Conservation (phyloP, 1,140 invertebrate genomes). For the Tetramorium alpestre region DNA sequence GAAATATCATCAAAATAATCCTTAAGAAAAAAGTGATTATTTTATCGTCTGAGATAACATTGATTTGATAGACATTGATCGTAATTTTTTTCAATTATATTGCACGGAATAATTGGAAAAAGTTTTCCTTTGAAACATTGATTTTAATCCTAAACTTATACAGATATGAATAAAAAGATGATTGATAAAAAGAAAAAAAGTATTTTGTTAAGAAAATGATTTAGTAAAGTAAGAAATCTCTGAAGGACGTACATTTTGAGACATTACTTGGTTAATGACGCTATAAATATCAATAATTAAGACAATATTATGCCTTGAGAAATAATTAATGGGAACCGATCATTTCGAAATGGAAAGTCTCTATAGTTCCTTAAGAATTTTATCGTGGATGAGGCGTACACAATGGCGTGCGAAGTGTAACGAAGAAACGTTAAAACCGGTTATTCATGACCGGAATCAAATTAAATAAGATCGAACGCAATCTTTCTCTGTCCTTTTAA, state of each 20-base stretch:
- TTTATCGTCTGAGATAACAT: not conserved
- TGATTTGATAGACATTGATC: not conserved
- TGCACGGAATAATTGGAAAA: not conserved
- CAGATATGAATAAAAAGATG: not conserved
- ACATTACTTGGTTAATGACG: not conserved
- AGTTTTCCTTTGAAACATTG: not conserved
- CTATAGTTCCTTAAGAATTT: conserved; percentile 24
- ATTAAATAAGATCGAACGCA: conserved; percentile 38
- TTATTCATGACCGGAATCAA: conserved; percentile 35
- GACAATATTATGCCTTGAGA: not conserved
- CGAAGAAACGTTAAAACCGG: conserved; percentile 35
- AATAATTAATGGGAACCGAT: not conserved
- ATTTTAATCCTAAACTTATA: not conserved
- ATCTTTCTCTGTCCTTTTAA: conserved; percentile 33
- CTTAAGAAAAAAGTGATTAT: not conserved
- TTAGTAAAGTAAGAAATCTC: not conserved
- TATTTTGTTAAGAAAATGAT: not conserved
- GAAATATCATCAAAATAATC: not conserved
- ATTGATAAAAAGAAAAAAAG: not conserved
- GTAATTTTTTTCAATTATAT: not conserved
- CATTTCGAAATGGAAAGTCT: conserved; percentile 22
- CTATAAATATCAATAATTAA: conserved; percentile 8
- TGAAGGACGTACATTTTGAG: not conserved
- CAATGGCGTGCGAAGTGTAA: conserved; percentile 6
- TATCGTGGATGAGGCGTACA: not conserved